Evolutionary conservation across 2,888 invertebrate species (phyloP).

Genomic region (Steinernema scapterisci): DNA sequence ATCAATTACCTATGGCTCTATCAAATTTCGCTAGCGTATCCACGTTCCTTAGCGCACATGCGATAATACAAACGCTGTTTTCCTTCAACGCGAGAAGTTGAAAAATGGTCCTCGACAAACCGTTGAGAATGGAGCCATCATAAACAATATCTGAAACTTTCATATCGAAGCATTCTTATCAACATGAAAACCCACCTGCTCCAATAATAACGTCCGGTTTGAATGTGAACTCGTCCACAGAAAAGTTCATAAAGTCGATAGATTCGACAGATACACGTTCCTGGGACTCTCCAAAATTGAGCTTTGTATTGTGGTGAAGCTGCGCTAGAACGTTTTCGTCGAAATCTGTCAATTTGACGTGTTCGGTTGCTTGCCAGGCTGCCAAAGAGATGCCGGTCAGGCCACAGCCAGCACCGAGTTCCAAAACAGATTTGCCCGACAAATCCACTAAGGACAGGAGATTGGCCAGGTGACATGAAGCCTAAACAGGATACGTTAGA

Average conservation of each 20-base stretch:
- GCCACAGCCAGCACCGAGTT: conserved; percentile 61
- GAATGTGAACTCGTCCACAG: neutral
- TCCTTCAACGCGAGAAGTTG: neutral
- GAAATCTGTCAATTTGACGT: conserved; percentile 49
- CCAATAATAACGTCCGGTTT: conserved; percentile 37
- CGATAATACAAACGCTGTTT: neutral
- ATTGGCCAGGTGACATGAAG: conserved; percentile 36
- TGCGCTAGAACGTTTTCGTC: conserved; percentile 53
- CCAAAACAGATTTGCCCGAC: conserved; percentile 42
- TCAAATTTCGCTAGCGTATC: neutral
- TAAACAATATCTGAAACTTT: conserved; percentile 40
- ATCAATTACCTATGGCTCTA: neutral
- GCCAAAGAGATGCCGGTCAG: conserved; percentile 44
- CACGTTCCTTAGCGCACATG: neutral
- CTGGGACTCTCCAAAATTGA: conserved; percentile 37
- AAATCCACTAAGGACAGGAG: conserved; percentile 38
- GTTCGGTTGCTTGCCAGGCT: neutral
- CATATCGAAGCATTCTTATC: neutral
- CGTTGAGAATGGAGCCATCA: conserved; percentile 37
- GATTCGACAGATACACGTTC: conserved; percentile 14
- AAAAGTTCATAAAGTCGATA: conserved; percentile 34
- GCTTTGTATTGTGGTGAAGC: conserved; percentile 46
- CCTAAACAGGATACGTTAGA: conserved; percentile 26
- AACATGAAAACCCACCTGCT: conserved; percentile 33
- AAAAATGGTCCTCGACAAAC: neutral